Percentiles rank a stretch among this genome's conserved stretches.
Evolutionary conservation across 2,888 invertebrate genomes (phyloP).

Genomic region (Biston stratarius): DNA sequence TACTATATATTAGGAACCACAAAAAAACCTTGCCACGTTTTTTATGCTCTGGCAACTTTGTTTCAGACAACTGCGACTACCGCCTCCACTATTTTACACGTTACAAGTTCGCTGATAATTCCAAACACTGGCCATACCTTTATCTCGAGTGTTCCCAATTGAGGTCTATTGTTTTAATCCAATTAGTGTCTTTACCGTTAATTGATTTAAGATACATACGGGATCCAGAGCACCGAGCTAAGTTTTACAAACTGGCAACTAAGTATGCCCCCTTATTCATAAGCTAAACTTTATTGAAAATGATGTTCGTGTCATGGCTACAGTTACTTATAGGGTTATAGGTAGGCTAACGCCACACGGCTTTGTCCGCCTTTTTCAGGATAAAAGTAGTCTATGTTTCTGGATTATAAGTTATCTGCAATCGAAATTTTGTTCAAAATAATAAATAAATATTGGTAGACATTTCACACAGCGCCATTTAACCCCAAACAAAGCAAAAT

Average conservation of each 20-base stretch:
- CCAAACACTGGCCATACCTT: conserved; percentile 19
- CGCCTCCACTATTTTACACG: conserved; percentile 4
- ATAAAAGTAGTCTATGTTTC: too few relatives aligned
- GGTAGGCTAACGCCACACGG: too few relatives aligned
- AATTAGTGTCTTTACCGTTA: conserved; percentile 38
- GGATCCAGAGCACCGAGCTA: not conserved
- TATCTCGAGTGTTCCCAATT: conserved; percentile 24
- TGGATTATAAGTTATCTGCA: too few relatives aligned
- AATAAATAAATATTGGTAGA: too few relatives aligned
- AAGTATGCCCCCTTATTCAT: not conserved
- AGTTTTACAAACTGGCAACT: not conserved
- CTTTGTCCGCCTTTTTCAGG: too few relatives aligned
- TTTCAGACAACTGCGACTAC: not conserved
- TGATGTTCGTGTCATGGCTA: too few relatives aligned
- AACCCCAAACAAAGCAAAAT: too few relatives aligned
- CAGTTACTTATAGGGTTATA: not conserved
- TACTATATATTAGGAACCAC: too few relatives aligned
- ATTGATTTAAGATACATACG: conserved; percentile 19
- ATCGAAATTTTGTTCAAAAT: too few relatives aligned
- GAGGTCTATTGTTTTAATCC: conserved; percentile 39
- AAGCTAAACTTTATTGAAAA: too few relatives aligned
- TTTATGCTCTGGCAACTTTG: not conserved
- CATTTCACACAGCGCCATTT: too few relatives aligned
- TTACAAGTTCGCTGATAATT: conserved; percentile 21
- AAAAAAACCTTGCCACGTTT: not conserved